Conservation (phyloP, 2,797 vertebrate species). For the Pangasius krempfi region DNA sequence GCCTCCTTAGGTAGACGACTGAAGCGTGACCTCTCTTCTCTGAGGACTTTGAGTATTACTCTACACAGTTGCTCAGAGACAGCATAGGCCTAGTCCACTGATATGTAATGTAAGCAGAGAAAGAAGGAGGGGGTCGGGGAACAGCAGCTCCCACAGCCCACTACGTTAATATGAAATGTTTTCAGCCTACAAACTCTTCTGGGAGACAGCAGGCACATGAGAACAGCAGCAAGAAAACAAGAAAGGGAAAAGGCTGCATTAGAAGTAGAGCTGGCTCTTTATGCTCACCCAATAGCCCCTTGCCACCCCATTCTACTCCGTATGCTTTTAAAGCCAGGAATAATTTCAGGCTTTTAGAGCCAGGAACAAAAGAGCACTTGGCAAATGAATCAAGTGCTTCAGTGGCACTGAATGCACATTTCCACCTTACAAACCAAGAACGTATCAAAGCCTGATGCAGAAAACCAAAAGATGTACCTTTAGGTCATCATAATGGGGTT, state of each 20-base stretch:
- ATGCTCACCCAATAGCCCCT: conserved; percentile 35
- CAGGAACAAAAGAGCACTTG: conserved; percentile 9
- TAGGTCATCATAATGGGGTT: background rate
- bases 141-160: conserved; percentile 32
- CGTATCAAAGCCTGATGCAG: background rate
- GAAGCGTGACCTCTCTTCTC: conserved; percentile 52
- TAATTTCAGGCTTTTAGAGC: conserved; percentile 33
- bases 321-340: conserved; percentile 23
- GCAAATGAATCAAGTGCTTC: conserved; percentile 1
- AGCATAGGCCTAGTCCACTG: background rate
- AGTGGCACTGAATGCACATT: conserved; percentile 11
- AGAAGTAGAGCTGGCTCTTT: conserved; percentile 34
- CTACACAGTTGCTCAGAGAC: background rate
- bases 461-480: background rate
- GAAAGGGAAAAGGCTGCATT: conserved; percentile 10
- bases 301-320: conserved; percentile 28
- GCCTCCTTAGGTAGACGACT: conserved; percentile 59
- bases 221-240: background rate
- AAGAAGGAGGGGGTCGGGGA: conserved; percentile 22
- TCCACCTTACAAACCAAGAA: conserved; percentile 16
- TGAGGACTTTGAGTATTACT: conserved; percentile 4
- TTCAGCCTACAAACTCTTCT: conserved; percentile 51
- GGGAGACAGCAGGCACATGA: conserved; percentile 27
- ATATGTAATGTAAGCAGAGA: background rate
- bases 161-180: conserved; percentile 58